These are phyloP conservation scores for Isichthys henryi DNA, from an alignment of 2,113 vertebrate genomes.

Conservation along the genomic window DNA sequence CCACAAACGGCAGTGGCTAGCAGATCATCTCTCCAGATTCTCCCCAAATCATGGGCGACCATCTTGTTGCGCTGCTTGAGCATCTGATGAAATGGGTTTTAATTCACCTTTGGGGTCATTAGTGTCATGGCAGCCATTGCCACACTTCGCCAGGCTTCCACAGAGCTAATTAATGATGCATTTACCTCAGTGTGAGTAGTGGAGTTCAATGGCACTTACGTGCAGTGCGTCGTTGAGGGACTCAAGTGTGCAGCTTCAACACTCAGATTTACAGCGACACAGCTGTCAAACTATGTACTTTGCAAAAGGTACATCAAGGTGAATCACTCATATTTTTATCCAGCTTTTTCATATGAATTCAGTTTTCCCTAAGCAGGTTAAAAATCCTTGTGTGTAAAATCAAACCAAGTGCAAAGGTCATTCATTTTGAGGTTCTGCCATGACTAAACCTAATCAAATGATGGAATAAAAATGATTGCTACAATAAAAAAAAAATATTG, in stretches of 20 bases:
- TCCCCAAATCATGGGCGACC: slow-evolving; percentile 22
- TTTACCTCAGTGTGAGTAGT: neutral
- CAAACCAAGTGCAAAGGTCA: neutral
- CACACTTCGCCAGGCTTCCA: neutral
- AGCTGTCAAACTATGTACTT: neutral
- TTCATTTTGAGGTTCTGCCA: neutral
- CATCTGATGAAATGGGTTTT: slow-evolving; percentile 23
- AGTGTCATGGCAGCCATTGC: slow-evolving; percentile 10
- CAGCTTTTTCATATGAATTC: neutral
- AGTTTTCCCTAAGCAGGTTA: neutral
- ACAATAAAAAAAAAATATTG: neutral
- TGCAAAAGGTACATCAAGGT: neutral
- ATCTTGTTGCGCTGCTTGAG: slow-evolving; percentile 24
- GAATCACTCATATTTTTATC: neutral
- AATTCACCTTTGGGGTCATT: slow-evolving; percentile 25
- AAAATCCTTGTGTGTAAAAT: neutral
- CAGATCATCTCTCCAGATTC: neutral
- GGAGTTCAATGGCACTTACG: neutral
- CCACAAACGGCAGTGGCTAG: neutral
- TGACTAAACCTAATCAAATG: neutral
- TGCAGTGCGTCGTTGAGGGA: neutral
- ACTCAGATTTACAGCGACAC: neutral
- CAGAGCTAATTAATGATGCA: neutral
- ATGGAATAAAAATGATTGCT: neutral
- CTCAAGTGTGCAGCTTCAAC: neutral